phyloP scores from a whole-genome alignment of 1,140 invertebrate species.

The Wiebesia pumilae region DNA sequence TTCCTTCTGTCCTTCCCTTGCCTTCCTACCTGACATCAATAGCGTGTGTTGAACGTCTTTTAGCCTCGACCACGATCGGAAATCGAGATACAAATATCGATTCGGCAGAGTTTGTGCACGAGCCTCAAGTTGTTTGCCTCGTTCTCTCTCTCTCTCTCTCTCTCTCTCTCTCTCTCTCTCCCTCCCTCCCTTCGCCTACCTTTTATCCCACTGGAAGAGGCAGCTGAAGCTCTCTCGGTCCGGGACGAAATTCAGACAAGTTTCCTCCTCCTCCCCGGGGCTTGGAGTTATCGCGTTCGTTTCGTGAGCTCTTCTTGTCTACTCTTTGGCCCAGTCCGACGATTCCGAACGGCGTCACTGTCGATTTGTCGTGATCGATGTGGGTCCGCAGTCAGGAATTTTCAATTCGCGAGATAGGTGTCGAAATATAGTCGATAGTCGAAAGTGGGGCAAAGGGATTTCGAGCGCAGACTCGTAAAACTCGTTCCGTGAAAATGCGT shows the following conservation, averaged over 20 bases:
- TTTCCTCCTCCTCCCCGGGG: conserved; percentile 22
- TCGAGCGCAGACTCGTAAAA: neutral
- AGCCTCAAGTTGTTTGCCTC: neutral
- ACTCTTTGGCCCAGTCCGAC: neutral
- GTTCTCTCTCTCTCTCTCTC: neutral
- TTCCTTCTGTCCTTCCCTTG: neutral
- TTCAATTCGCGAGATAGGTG: conserved; percentile 44
- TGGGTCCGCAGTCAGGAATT: conserved; percentile 1
- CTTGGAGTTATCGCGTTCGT: conserved; percentile 18
- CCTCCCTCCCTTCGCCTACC: neutral
- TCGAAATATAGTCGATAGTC: neutral
- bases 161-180: neutral
- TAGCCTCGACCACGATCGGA: conserved; percentile 40
- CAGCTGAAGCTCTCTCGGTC: neutral
- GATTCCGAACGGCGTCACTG: conserved; percentile 39
- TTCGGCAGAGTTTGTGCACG: neutral
- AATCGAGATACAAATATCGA: conserved; percentile 51
- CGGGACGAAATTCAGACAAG: conserved; percentile 49
- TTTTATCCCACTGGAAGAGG: neutral
- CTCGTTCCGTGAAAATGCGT: neutral
- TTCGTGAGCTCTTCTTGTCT: conserved; percentile 41
- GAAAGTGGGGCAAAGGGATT: neutral
- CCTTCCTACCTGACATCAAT: neutral
- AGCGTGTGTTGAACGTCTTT: conserved; percentile 17
- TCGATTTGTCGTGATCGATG: conserved; percentile 47